phyloP scores from a whole-genome alignment of 2,888 invertebrate species.

The Drosophila mercatorum region DNA sequence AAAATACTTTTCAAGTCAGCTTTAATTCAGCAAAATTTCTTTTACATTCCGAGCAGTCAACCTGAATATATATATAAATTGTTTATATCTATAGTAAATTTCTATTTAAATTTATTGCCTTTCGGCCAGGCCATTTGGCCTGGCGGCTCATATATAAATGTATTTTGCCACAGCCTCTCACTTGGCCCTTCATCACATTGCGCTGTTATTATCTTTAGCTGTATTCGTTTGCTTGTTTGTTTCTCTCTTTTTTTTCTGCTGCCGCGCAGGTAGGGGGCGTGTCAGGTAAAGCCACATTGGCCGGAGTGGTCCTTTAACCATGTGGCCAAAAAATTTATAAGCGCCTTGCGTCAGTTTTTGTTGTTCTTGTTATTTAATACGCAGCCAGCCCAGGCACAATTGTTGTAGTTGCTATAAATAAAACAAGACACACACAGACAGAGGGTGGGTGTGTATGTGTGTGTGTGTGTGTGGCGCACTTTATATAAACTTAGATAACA shows the following conservation, averaged over 20 bases:
- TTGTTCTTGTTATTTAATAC: constrained; percentile 70
- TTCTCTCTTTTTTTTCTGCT: background rate
- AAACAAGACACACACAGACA: constrained; percentile 57
- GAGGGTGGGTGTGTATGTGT: constrained; percentile 18
- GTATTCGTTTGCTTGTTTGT: background rate
- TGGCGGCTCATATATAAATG: constrained; percentile 39
- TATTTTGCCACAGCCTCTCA: constrained; percentile 4
- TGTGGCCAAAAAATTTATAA: constrained; percentile 73
- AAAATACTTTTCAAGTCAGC: background rate
- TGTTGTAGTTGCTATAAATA: constrained; percentile 78
- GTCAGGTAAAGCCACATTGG: constrained; percentile 19
- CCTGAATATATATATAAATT: constrained; percentile 1
- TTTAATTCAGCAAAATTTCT: background rate
- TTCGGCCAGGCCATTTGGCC: constrained; percentile 52
- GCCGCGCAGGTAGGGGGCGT: constrained; percentile 1
- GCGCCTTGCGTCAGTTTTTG: constrained; percentile 67
- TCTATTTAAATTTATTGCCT: background rate
- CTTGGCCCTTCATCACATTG: constrained; percentile 54
- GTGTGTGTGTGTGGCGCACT: constrained; percentile 51
- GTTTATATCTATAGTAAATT: background rate
- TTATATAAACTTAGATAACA: constrained; percentile 79
- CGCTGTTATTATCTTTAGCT: constrained; percentile 19
- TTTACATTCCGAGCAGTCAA: background rate
- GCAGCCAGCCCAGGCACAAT: constrained; percentile 64
- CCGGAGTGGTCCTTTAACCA: constrained; percentile 41